Evolutionary conservation across 2,888 invertebrate genomes (phyloP).

Genomic region (Boloria euphrosyne): DNA sequence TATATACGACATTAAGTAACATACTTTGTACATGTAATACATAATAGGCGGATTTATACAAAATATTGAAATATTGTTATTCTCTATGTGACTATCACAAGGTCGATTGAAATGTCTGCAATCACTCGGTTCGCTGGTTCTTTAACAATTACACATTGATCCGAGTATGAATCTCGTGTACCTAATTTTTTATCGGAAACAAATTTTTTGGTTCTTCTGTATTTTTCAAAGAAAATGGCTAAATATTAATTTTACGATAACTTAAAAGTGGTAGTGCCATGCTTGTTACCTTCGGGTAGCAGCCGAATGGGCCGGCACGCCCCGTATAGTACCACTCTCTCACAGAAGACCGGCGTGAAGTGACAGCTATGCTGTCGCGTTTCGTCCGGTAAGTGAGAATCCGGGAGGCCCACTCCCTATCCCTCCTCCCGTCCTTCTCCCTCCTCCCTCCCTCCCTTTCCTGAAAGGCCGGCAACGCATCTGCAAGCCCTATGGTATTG

Average conservation of each 20-base stretch:
- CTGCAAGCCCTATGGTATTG: too few species aligned
- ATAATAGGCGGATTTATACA: conserved; percentile 10
- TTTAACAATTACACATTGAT: conserved; percentile 32
- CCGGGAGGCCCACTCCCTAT: too few species aligned
- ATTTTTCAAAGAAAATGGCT: background rate
- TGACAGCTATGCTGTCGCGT: too few species aligned
- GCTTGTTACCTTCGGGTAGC: too few species aligned
- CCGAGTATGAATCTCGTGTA: conserved; percentile 46
- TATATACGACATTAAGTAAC: background rate
- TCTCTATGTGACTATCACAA: conserved; percentile 26
- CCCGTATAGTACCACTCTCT: too few species aligned
- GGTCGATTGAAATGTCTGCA: conserved; percentile 45
- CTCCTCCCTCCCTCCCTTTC: too few species aligned
- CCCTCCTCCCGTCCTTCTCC: too few species aligned
- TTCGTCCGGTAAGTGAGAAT: too few species aligned
- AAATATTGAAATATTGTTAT: conserved; percentile 11
- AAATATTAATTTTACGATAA: background rate
- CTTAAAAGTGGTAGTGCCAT: conserved; percentile 9
- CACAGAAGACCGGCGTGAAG: too few species aligned
- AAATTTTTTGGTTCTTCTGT: conserved; percentile 32
- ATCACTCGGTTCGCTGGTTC: conserved; percentile 57
- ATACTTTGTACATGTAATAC: background rate
- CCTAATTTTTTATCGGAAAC: conserved; percentile 50
- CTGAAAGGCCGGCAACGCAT: too few species aligned
- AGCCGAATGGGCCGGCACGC: too few species aligned